Percentiles rank a stretch among this genome's conserved stretches.
phyloP scores from a whole-genome alignment of 2,797 vertebrate species.

The Pipistrellus pipistrellus region DNA sequence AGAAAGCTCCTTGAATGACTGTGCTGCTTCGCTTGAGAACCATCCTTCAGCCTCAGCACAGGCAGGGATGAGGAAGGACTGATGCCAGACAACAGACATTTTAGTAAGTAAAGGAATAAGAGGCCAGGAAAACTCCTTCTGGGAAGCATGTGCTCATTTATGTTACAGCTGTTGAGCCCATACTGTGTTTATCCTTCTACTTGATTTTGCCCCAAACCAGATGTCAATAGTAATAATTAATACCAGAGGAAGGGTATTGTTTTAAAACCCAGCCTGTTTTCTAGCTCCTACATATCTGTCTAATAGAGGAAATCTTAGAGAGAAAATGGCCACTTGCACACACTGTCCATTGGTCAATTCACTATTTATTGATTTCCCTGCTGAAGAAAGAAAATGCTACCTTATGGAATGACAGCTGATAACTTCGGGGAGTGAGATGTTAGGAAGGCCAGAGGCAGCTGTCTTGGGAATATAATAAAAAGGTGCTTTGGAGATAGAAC shows the following conservation, averaged over 20 bases:
- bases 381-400: conserved; percentile 8
- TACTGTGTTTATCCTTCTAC: neutral
- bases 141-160: neutral
- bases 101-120: neutral
- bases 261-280: conserved; percentile 19
- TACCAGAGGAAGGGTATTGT: neutral
- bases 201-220: neutral
- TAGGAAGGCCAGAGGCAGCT: neutral
- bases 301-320: neutral
- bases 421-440: neutral
- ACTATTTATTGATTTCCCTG: conserved; percentile 20
- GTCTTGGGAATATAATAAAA: neutral
- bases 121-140: neutral
- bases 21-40: neutral
- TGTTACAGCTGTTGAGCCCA: neutral
- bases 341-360: neutral
- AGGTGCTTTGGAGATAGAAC: neutral
- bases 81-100: neutral
- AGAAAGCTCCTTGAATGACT: neutral
- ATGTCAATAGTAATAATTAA: neutral
- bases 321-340: neutral
- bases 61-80: neutral
- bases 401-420: conserved; percentile 1
- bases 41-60: too few relatives aligned
- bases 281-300: neutral